phyloP scores from a whole-genome alignment of 2,113 vertebrate genomes.

The Brachirus orientalis region DNA sequence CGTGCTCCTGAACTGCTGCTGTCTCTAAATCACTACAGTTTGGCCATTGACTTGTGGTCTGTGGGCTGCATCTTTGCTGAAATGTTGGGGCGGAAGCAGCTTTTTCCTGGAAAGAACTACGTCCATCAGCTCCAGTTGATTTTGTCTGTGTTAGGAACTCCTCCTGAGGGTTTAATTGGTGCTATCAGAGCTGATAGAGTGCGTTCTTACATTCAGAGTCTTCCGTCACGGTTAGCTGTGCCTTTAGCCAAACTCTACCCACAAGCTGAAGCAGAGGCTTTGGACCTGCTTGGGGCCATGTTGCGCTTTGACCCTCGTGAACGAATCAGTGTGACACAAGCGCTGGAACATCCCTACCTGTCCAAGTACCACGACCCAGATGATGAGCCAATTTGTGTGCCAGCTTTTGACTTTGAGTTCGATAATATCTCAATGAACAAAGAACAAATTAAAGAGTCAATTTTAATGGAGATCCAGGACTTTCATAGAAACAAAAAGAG shows the following conservation, averaged over 20 bases:
- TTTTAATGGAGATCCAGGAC: constrained; percentile 91
- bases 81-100: constrained; percentile 92
- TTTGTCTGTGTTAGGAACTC: constrained; percentile 91
- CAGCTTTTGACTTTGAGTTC: constrained; percentile 94
- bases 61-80: constrained; percentile 97
- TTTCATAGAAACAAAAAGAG: constrained; percentile 88
- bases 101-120: constrained; percentile 93
- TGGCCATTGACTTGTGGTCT: constrained; percentile 96
- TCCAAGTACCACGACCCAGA: constrained; percentile 93
- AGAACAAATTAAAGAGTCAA: constrained; percentile 94
- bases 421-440: constrained; percentile 83
- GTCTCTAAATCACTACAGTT: constrained; percentile 90
- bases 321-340: constrained; percentile 86
- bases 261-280: constrained; percentile 82
- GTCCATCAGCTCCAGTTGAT: constrained; percentile 95
- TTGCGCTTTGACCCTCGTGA: constrained; percentile 88
- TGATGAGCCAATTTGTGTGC: constrained; percentile 93
- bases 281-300: constrained; percentile 87
- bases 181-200: constrained; percentile 92
- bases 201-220: constrained; percentile 89
- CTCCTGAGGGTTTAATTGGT: constrained; percentile 84
- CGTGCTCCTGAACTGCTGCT: constrained; percentile 94
- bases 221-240: constrained; percentile 85
- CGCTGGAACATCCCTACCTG: constrained; percentile 88
- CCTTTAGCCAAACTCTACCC: constrained; percentile 87